Percentiles rank a stretch among this genome's conserved stretches.
Conservation (phyloP, 2,888 invertebrate genomes). For the Caprella mutica region DNA sequence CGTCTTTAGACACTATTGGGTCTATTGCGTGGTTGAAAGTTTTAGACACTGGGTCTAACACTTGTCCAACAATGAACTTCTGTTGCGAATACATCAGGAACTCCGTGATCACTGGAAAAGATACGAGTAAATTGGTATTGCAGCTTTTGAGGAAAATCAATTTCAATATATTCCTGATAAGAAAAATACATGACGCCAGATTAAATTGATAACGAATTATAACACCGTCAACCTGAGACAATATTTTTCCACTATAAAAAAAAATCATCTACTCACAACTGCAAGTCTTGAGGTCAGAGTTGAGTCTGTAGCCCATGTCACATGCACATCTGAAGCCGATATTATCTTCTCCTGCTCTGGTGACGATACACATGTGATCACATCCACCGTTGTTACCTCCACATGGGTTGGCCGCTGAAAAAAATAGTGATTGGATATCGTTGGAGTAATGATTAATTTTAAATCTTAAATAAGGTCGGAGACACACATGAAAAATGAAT, state of each 20-base stretch:
- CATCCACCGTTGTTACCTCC: conserved; percentile 78
- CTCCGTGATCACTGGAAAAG: conserved; percentile 53
- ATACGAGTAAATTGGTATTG: conserved; percentile 37
- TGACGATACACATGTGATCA: conserved; percentile 86
- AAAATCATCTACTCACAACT: conserved; percentile 43
- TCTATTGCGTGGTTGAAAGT: conserved; percentile 90
- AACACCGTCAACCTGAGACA: background rate
- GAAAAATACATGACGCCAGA: background rate
- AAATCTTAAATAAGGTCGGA: too few species aligned
- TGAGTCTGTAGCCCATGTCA: conserved; percentile 69
- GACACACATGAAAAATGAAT: too few species aligned
- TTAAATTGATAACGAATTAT: conserved; percentile 7
- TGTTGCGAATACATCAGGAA: conserved; percentile 93
- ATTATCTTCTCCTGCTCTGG: conserved; percentile 47
- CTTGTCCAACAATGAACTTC: conserved; percentile 83
- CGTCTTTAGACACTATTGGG: conserved; percentile 80
- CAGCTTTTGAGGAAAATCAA: conserved; percentile 13
- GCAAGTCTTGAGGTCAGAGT: conserved; percentile 63
- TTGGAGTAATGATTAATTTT: too few species aligned
- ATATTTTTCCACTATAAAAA: background rate
- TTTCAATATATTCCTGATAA: background rate
- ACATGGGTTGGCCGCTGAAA: conserved; percentile 60
- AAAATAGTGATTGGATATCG: too few species aligned
- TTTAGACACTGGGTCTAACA: conserved; percentile 72
- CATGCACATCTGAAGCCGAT: conserved; percentile 85